Percentiles rank a stretch among this genome's conserved stretches.
Conservation (phyloP, 2,113 vertebrate genomes). For the Nesoenas mayeri region DNA sequence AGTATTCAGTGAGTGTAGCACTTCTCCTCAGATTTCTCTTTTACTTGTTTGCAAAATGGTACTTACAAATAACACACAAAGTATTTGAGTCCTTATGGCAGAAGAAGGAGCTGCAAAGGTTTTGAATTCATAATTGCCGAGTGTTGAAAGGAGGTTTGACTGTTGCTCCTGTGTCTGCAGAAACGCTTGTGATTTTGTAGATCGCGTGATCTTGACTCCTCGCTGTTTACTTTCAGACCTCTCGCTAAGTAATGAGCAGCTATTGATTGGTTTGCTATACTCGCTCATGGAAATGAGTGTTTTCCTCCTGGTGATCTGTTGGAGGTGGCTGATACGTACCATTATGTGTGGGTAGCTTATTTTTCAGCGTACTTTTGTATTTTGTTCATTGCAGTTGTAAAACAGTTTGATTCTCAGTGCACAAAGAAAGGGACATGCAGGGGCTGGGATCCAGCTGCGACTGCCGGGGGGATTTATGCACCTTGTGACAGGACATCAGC, state of each 20-base stretch:
- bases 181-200: neutral
- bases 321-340: neutral
- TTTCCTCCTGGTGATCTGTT: neutral
- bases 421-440: neutral
- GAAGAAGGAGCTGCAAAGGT: neutral
- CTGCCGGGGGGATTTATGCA: too few species aligned
- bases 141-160: neutral
- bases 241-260: neutral
- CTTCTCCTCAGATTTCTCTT: neutral
- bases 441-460: too few species aligned
- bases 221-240: neutral
- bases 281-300: neutral
- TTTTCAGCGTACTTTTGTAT: neutral
- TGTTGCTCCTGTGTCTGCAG: neutral
- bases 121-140: neutral
- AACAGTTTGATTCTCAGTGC: neutral
- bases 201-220: neutral
- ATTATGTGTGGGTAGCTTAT: neutral
- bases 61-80: neutral
- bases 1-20: neutral
- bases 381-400: neutral
- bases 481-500: neutral
- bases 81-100: neutral
- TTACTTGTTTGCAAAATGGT: neutral
- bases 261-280: neutral